phyloP scores from a whole-genome alignment of 2,113 vertebrate genomes.

The Plestiodon gilberti region DNA sequence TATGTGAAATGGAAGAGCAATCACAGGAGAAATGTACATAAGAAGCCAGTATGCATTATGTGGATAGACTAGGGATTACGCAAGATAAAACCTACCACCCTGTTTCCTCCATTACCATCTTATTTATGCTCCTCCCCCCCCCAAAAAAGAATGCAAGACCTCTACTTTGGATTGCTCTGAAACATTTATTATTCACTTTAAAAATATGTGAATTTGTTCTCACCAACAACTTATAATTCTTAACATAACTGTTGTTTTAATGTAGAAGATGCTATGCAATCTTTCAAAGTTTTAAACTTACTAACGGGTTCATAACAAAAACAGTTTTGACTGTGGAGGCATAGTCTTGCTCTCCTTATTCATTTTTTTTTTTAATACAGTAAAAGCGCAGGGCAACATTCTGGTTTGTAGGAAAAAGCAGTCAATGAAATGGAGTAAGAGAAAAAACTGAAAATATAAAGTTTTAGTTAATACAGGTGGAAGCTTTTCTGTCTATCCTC shows the following conservation, averaged over 20 bases:
- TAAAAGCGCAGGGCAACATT: background rate
- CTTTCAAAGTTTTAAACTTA: slow-evolving; percentile 36
- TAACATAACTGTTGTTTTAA: background rate
- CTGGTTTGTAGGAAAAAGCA: slow-evolving; percentile 10
- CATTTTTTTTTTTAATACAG: background rate
- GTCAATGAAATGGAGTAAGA: slow-evolving; percentile 1
- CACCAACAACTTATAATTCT: slow-evolving; percentile 12
- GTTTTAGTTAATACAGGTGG: slow-evolving; percentile 28
- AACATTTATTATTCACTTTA: slow-evolving; percentile 38
- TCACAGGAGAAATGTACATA: too few relatives aligned
- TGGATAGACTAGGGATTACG: too few relatives aligned
- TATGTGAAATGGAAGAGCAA: too few relatives aligned
- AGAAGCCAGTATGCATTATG: too few relatives aligned
- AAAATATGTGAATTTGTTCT: slow-evolving; percentile 36
- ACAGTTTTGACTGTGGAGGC: background rate
- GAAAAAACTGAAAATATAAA: slow-evolving; percentile 13
- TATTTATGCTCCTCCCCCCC: background rate
- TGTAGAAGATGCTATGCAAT: slow-evolving; percentile 20
- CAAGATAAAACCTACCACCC: background rate
- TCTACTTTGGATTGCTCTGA: background rate
- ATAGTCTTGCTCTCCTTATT: slow-evolving; percentile 8
- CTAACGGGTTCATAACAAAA: slow-evolving; percentile 7
- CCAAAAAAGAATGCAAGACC: slow-evolving; percentile 9
- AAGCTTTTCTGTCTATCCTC: slow-evolving; percentile 10
- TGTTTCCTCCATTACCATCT: background rate